These are phyloP conservation scores for Lasius platythorax DNA, from an alignment of 2,888 invertebrate species.

Conservation along the genomic window DNA sequence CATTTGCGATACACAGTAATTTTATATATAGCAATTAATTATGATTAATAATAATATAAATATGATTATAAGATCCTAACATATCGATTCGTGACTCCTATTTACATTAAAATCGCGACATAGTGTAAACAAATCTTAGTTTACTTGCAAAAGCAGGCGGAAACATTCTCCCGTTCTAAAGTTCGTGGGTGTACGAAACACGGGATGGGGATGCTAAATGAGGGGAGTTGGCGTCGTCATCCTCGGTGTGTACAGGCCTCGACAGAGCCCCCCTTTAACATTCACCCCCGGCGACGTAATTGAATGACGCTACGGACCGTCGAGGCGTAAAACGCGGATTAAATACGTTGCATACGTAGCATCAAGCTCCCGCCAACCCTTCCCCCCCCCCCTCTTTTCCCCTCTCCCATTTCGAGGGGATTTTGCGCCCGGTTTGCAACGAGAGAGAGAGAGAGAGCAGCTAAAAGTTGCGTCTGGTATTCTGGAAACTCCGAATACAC, in stretches of 20 bases:
- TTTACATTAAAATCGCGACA: constrained; percentile 1
- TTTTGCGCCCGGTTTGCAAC: constrained; percentile 17
- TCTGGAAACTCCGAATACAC: constrained; percentile 33
- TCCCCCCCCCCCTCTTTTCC: too few relatives aligned
- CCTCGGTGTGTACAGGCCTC: constrained; percentile 62
- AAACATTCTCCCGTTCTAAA: constrained; percentile 58
- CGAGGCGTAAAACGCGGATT: constrained; percentile 78
- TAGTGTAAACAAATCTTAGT: constrained; percentile 35
- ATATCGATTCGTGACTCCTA: not conserved
- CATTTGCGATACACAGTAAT: not conserved
- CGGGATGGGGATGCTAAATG: constrained; percentile 17
- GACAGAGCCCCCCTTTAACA: constrained; percentile 56
- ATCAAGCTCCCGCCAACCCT: constrained; percentile 40
- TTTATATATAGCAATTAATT: not conserved
- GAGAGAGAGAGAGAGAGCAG: constrained; percentile 1
- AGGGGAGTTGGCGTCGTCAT: constrained; percentile 60
- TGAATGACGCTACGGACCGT: constrained; percentile 74
- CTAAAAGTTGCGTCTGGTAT: constrained; percentile 18
- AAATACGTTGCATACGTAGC: constrained; percentile 77
- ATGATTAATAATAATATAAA: not conserved
- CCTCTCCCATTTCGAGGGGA: not conserved
- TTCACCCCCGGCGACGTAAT: constrained; percentile 71
- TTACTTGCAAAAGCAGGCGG: constrained; percentile 43
- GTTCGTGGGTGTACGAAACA: constrained; percentile 28
- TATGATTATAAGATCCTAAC: not conserved